Conservation (phyloP, 1,140 invertebrate species). For the Sitobion miscanthi region DNA sequence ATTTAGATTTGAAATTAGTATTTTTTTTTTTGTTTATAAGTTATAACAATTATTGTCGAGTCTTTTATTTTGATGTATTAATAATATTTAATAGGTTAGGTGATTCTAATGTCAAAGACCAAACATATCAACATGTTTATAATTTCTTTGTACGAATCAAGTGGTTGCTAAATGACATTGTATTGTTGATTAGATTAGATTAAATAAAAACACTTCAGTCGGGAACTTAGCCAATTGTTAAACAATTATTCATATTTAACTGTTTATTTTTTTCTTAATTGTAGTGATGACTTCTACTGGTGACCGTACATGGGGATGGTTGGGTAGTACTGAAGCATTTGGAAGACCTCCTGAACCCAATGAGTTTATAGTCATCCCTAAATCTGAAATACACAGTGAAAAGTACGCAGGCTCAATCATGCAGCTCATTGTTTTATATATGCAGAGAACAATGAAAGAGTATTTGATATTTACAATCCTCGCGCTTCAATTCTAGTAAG, state of each 20-base stretch:
- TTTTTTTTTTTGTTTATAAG: too few species aligned
- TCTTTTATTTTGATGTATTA: not conserved
- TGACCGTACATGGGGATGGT: slow-evolving; percentile 59
- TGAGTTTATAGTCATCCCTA: slow-evolving; percentile 58
- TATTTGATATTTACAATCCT: slow-evolving; percentile 60
- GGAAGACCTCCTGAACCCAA: slow-evolving; percentile 57
- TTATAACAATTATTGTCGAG: too few species aligned
- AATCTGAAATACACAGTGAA: slow-evolving; percentile 57
- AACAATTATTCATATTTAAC: not conserved
- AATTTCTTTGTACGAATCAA: not conserved
- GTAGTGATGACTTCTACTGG: slow-evolving; percentile 54
- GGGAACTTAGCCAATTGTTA: not conserved
- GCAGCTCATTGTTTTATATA: slow-evolving; percentile 61
- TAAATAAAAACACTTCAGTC: not conserved
- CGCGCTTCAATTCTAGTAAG: slow-evolving; percentile 61
- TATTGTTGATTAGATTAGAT: slow-evolving; percentile 33
- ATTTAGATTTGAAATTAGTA: not conserved
- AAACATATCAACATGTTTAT: not conserved
- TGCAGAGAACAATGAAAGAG: slow-evolving; percentile 58
- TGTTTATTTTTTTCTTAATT: not conserved
- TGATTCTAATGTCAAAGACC: not conserved
- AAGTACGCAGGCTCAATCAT: slow-evolving; percentile 58
- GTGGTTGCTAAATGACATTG: not conserved
- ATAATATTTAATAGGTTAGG: not conserved
- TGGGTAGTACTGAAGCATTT: slow-evolving; percentile 59